These are phyloP conservation scores for Drosophila asahinai DNA, from an alignment of 1,140 invertebrate genomes.

Conservation along the genomic window DNA sequence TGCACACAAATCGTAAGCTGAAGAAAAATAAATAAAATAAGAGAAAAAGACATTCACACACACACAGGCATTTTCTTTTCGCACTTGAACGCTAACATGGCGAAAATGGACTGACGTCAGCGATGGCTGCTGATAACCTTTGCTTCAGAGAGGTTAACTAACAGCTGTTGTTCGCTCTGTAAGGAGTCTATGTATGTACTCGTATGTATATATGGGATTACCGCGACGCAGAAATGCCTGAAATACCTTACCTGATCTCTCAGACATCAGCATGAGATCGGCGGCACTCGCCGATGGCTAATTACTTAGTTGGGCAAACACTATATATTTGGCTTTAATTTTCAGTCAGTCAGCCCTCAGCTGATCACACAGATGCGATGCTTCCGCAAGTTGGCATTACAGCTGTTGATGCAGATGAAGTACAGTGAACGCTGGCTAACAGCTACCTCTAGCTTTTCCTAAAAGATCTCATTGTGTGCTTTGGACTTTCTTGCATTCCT, in stretches of 20 bases:
- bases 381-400: constrained; percentile 47
- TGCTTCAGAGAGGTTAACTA: constrained; percentile 10
- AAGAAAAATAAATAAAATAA: background rate
- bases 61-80: constrained; percentile 14
- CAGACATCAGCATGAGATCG: background rate
- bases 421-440: background rate
- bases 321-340: constrained; percentile 13
- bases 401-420: constrained; percentile 21
- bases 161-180: constrained; percentile 8
- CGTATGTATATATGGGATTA: background rate
- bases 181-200: background rate
- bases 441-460: too few relatives aligned
- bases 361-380: constrained; percentile 57
- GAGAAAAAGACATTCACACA: background rate
- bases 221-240: constrained; percentile 25
- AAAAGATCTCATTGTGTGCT: too few relatives aligned
- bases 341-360: constrained; percentile 27
- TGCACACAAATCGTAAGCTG: constrained; percentile 8
- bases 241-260: constrained; percentile 11
- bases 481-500: too few relatives aligned
- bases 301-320: constrained; percentile 66
- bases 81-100: constrained; percentile 28
- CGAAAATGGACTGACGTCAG: constrained; percentile 39
- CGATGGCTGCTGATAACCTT: constrained; percentile 19
- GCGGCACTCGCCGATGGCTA: constrained; percentile 37